phyloP scores from a whole-genome alignment of 2,797 vertebrate genomes.

The Myripristis murdjan region DNA sequence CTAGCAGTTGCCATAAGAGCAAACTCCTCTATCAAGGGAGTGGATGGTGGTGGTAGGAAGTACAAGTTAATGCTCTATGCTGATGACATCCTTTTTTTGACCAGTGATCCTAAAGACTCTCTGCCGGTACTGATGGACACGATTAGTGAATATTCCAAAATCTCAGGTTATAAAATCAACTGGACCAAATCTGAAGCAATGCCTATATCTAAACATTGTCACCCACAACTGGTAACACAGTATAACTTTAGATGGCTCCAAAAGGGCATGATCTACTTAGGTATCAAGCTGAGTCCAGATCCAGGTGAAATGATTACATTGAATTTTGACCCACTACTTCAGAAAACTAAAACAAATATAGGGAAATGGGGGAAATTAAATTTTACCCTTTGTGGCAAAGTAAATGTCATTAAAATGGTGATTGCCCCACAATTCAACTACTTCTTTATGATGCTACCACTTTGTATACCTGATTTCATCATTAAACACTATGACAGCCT shows the following conservation, averaged over 20 bases:
- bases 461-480: too few relatives aligned
- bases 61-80: slow-evolving; percentile 22
- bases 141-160: neutral
- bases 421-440: slow-evolving; percentile 18
- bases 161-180: slow-evolving; percentile 5
- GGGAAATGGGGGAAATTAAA: slow-evolving; percentile 30
- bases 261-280: slow-evolving; percentile 9
- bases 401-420: slow-evolving; percentile 35
- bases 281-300: neutral
- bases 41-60: neutral
- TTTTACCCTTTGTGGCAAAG: slow-evolving; percentile 28
- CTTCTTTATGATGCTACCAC: too few relatives aligned
- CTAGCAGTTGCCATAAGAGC: slow-evolving; percentile 15
- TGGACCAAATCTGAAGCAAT: slow-evolving; percentile 25
- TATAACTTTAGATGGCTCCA: slow-evolving; percentile 29
- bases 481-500: too few relatives aligned
- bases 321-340: slow-evolving; percentile 22
- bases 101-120: neutral
- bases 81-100: neutral
- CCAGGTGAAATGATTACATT: too few relatives aligned
- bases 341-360: slow-evolving; percentile 31
- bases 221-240: neutral
- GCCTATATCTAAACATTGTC: neutral
- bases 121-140: neutral
- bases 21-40: neutral